A percentile compares a stretch with the other conserved stretches of the same genome.
phyloP scores from a whole-genome alignment of 1,140 invertebrate genomes.

The Papilio dardanus region DNA sequence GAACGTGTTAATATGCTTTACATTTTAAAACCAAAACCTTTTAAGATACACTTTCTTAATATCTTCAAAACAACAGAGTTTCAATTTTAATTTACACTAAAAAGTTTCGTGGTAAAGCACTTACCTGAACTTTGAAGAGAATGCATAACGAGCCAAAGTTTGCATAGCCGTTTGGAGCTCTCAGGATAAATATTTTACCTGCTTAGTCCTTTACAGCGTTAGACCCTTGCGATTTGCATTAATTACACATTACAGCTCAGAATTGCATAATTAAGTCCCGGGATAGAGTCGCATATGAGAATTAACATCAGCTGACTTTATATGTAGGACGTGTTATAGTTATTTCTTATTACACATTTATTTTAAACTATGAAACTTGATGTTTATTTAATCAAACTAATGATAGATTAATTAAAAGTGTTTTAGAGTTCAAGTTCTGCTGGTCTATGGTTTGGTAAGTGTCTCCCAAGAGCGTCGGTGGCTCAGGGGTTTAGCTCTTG shows the following conservation, averaged over 20 bases:
- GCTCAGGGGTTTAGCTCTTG: too few relatives aligned
- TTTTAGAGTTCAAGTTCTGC: too few relatives aligned
- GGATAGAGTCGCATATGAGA: constrained; percentile 17
- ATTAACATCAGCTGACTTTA: constrained; percentile 15
- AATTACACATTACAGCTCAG: constrained; percentile 58
- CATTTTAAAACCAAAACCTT: not conserved
- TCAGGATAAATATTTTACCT: constrained; percentile 58
- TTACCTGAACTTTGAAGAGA: constrained; percentile 26
- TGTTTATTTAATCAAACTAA: too few relatives aligned
- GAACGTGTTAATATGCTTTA: not conserved
- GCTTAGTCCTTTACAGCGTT: constrained; percentile 51
- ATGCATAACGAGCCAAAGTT: constrained; percentile 35
- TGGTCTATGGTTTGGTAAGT: too few relatives aligned
- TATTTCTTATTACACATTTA: too few relatives aligned
- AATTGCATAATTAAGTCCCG: constrained; percentile 54
- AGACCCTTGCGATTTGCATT: constrained; percentile 61
- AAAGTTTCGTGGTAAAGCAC: not conserved
- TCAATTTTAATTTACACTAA: constrained; percentile 22
- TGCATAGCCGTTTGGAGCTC: constrained; percentile 26
- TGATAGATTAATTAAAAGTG: too few relatives aligned
- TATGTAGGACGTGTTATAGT: not conserved
- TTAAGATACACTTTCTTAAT: not conserved
- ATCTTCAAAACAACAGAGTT: not conserved
- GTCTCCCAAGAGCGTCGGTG: too few relatives aligned
- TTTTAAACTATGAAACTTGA: too few relatives aligned